These are phyloP conservation scores for Triops longicaudatus DNA, from an alignment of 1,140 invertebrate species.

Conservation along the genomic window DNA sequence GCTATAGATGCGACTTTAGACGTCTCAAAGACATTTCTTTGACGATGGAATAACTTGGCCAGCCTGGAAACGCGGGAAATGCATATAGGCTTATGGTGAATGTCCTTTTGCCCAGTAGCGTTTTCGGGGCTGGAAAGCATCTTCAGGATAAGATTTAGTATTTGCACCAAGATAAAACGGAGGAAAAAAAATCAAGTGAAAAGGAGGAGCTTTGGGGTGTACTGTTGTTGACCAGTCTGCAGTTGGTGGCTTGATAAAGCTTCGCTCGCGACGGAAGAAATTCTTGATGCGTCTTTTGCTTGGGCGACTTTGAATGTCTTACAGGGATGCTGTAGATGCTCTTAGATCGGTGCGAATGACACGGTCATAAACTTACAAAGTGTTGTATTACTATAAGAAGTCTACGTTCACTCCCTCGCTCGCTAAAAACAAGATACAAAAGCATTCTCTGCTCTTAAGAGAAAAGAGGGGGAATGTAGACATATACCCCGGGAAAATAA, in stretches of 20 bases:
- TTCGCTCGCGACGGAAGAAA: not conserved
- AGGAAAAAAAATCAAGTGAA: not conserved
- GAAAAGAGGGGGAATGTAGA: not conserved
- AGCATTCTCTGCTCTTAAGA: not conserved
- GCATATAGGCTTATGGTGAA: not conserved
- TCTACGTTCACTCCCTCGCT: not conserved
- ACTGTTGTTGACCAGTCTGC: not conserved
- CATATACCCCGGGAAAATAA: not conserved
- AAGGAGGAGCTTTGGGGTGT: not conserved
- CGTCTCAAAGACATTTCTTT: not conserved
- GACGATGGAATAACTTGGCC: not conserved
- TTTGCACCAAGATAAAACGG: not conserved
- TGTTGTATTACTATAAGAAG: slow-evolving; percentile 13
- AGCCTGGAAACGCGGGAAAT: not conserved
- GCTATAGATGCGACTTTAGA: not conserved
- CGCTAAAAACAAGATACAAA: not conserved
- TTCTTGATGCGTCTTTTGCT: slow-evolving; percentile 1
- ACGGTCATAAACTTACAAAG: slow-evolving; percentile 11
- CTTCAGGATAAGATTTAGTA: not conserved
- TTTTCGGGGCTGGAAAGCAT: not conserved
- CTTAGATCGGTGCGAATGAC: not conserved
- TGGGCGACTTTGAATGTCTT: not conserved
- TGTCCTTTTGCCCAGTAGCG: not conserved
- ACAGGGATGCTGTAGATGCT: not conserved
- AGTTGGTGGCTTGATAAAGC: not conserved